Evolutionary conservation across 2,797 vertebrate species (phyloP).

Genomic region (Emys orbicularis): DNA sequence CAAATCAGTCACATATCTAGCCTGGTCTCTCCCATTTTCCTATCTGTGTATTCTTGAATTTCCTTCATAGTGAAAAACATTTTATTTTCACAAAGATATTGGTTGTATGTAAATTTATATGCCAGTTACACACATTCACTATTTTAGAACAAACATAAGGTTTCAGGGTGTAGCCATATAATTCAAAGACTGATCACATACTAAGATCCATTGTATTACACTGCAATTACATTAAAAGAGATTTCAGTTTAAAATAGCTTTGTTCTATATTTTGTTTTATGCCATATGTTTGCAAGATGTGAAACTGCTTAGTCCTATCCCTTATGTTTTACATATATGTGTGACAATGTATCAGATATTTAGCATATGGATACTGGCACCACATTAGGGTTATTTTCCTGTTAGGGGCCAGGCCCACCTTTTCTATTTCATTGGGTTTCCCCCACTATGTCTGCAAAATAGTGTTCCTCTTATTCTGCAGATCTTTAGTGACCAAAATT

Average conservation of each 20-base stretch:
- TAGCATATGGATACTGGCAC: not conserved
- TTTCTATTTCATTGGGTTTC: slow-evolving; percentile 11
- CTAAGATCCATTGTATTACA: not conserved
- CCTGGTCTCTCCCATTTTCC: not conserved
- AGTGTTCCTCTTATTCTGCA: not conserved
- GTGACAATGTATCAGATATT: not conserved
- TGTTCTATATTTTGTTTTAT: not conserved
- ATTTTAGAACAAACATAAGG: not conserved
- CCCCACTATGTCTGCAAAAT: slow-evolving; percentile 11
- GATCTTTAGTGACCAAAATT: not conserved
- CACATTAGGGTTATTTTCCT: slow-evolving; percentile 37
- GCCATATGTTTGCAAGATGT: not conserved
- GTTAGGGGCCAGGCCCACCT: not conserved
- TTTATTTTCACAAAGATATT: not conserved
- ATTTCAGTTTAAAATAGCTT: not conserved
- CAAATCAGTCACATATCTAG: not conserved
- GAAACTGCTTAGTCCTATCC: not conserved
- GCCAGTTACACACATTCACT: not conserved
- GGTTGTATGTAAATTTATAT: not conserved
- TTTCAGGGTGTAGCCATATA: not conserved
- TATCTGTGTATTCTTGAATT: not conserved
- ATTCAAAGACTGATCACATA: not conserved
- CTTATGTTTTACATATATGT: not conserved
- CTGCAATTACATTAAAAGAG: not conserved
- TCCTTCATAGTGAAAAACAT: not conserved